Evolutionary conservation across 2,888 invertebrate genomes (phyloP).

Genomic region (Sipha maydis): DNA sequence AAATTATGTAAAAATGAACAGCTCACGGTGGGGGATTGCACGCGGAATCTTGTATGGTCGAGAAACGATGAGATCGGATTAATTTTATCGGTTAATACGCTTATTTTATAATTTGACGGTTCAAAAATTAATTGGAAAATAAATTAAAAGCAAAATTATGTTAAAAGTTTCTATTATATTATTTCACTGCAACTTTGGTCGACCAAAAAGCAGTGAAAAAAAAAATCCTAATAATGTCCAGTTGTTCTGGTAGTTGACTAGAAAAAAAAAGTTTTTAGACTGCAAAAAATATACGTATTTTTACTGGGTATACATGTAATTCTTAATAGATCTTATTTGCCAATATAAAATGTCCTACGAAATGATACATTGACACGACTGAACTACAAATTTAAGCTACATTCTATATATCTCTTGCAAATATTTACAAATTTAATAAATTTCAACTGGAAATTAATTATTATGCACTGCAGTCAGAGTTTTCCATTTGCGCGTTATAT

Average conservation of each 20-base stretch:
- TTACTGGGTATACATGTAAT: not conserved
- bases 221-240: conserved; percentile 8
- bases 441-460: not conserved
- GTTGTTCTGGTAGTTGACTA: conserved; percentile 23
- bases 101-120: not conserved
- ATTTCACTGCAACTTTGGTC: not conserved
- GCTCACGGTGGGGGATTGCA: no score
- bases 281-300: not conserved
- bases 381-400: not conserved
- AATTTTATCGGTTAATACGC: not conserved
- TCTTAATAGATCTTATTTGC: not conserved
- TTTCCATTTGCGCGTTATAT: not conserved
- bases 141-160: not conserved
- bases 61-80: not conserved
- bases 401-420: not conserved
- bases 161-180: conserved; percentile 25
- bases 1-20: no score
- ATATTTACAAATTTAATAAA: not conserved
- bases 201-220: not conserved
- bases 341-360: conserved; percentile 8
- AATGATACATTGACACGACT: not conserved
- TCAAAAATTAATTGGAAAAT: conserved; percentile 19
- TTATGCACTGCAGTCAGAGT: no score
- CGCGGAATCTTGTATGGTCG: no score
- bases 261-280: not conserved